Evolutionary conservation across 2,113 vertebrate genomes (phyloP).

Genomic region (Origma solitaria): DNA sequence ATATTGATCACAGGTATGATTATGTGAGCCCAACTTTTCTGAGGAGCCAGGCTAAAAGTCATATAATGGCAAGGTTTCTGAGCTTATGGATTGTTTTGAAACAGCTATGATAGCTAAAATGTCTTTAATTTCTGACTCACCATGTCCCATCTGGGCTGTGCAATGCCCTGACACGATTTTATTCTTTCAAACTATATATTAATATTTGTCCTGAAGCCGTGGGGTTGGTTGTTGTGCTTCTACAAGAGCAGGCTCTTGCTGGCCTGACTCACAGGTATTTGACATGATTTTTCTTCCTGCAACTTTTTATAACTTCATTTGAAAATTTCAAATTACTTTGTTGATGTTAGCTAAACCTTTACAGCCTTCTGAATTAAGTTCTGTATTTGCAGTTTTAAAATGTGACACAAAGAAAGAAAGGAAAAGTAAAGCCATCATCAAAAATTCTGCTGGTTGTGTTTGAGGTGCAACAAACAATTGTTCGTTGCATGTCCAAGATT

Average conservation of each 20-base stretch:
- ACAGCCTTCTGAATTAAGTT: background rate
- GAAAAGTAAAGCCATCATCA: background rate
- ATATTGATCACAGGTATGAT: background rate
- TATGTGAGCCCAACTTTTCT: background rate
- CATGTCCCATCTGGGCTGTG: background rate
- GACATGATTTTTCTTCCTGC: background rate
- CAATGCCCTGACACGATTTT: background rate
- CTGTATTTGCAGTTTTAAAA: background rate
- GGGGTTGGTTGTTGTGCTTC: background rate
- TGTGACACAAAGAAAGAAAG: background rate
- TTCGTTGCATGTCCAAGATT: background rate
- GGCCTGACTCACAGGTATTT: background rate
- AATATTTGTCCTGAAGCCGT: background rate
- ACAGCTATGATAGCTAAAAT: background rate
- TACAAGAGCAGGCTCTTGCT: rapidly evolving
- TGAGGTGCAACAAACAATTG: background rate
- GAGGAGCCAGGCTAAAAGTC: background rate
- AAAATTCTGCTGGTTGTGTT: background rate
- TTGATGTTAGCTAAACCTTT: background rate
- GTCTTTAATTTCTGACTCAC: background rate
- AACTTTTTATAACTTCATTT: background rate
- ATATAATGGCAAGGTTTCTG: background rate
- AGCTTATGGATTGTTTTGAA: background rate
- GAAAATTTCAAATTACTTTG: background rate
- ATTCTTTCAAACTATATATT: background rate